Evolutionary conservation across 2,797 vertebrate species (phyloP).

Genomic region (Rhynchonycteris naso): DNA sequence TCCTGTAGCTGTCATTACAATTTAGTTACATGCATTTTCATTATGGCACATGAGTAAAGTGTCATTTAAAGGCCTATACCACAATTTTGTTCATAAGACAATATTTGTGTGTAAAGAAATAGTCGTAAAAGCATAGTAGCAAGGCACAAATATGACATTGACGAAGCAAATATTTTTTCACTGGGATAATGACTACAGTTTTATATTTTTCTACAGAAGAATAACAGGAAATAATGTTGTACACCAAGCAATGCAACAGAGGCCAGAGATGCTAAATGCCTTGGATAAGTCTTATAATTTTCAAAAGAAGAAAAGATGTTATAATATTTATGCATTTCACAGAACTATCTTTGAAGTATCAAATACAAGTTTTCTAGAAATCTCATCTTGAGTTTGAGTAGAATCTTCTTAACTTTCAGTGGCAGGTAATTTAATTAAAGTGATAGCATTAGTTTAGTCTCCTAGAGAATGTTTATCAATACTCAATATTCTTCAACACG

Average conservation of each 20-base stretch:
- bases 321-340: neutral
- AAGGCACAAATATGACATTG: neutral
- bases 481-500: neutral
- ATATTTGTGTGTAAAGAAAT: neutral
- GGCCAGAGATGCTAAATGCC: neutral
- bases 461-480: neutral
- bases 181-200: neutral
- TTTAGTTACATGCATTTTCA: conserved; percentile 2
- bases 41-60: neutral
- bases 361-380: conserved; percentile 1
- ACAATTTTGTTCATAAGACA: neutral
- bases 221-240: neutral
- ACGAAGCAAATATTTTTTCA: neutral
- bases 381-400: neutral
- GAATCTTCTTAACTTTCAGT: neutral
- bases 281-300: neutral
- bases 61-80: neutral
- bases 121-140: neutral
- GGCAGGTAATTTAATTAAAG: neutral
- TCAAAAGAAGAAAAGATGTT: neutral
- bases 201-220: neutral
- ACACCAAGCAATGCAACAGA: neutral
- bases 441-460: neutral
- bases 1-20: neutral
- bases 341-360: neutral